Evolutionary conservation across 2,113 vertebrate species (phyloP), one percentile per base, ranked within the genome.

Genomic region (Steatornis caripensis): DNA sequence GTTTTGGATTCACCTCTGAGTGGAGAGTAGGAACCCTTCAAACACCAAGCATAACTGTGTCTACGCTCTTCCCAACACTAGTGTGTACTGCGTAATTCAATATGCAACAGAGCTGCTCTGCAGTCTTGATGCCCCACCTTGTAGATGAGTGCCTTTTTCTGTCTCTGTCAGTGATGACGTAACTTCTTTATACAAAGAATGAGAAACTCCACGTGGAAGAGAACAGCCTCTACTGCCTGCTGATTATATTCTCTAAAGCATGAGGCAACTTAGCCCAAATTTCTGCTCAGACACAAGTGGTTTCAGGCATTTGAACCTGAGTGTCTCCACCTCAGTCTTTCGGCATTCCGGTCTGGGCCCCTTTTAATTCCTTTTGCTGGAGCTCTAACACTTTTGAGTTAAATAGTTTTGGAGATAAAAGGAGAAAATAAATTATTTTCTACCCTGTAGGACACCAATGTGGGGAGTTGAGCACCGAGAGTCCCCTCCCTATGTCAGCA

Each of bases 71-170:
- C 10, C 34, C 45, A 82, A 22, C 39, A n/a, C 6, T 23, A 34
- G 4, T 2, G 3, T 36, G 23, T 21, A 10, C 13, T 62, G 23
- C 2, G 11, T 30, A 85, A 79, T 74, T 39, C 55, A 61, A 45
- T 5, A 85, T 7, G 26, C 34, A 81, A 13, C 2, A 11, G 70
- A 66, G 22, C 10, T 71, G 14, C 24, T 74, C 18, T 65, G 37
- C 36, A 48, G 3, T 9, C 39, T 11, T 2, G 1, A 4, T 29
- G 60, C 2, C 15, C 27, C 3, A 11, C 18, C 13, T 36, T 9
- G n/a, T 16, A 74, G 45, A 37, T 10, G 16, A 75, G 18, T 39
- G 16, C 15, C 57, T 61, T 81, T 76, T 72, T 20, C 48, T 41
- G 3, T 46, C 23, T 77, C n/a, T 77, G 21, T 75, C 30, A 39